Evolutionary conservation across 2,888 invertebrate species (phyloP), one percentile per base, ranked within the genome.

Genomic region (Amphipyra berbera): DNA sequence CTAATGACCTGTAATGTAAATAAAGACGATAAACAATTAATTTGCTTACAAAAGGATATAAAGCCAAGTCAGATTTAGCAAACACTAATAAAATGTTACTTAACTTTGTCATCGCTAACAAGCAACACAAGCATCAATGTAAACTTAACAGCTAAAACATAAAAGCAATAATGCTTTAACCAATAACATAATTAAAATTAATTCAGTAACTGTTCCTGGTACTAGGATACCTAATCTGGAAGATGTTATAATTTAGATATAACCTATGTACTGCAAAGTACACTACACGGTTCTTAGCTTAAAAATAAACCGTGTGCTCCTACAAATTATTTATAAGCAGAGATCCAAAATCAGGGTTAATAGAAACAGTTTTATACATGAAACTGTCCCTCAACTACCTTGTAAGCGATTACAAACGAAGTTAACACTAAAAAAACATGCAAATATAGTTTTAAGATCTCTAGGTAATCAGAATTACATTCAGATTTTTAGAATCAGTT

Each of bases 321-420:
- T 84, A 84, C 68, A 75, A 77, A 73, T 79, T 79, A 76, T 81
- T 70, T 64, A 78, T 78, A 80, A 82, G 82, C 85, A 82, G 88
- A 88, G 88, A 88, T 88, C 87, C 82, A 77, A 83, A 84, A 79
- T 78, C 79, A 79, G 79, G 59, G 74, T 82, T 76, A 76, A 69
- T 48, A 46, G 48, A 67, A 72, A 78, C 81, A 80, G 74, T 61
- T 62, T 60, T 58, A 69, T 70, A 69, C 37, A 73, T 54, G 33
- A 63, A 79, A 76, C 76, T 64, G 79, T 61, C 33, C 76, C 61
- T 53, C 67, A 70, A 74, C 73, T 81, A 79, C 60, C 69, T 71
- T 30, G 41, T 72, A 82, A 82, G 78, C 79, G 59, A 81, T 70
- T 82, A 81, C 52, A 78, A 76, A 78, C 68, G 74, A 73, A 70